Evolutionary conservation across 2,888 invertebrate genomes (phyloP).

Genomic region (Yponomeuta evonymella): DNA sequence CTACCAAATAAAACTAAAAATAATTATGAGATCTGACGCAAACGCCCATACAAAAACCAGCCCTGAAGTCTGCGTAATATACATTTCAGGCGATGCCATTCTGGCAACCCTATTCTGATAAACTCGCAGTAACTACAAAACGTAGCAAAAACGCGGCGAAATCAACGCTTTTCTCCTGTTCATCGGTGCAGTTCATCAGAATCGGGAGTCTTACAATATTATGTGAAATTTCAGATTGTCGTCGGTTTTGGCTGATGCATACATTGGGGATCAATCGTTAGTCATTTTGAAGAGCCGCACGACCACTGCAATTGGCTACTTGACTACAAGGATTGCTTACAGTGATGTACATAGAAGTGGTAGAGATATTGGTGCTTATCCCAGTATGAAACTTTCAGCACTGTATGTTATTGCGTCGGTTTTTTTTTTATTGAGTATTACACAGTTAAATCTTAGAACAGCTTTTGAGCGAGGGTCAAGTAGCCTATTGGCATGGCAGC

Average conservation of each 20-base stretch:
- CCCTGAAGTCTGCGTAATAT: not conserved
- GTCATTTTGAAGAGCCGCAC: not conserved
- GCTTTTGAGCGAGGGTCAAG: too few species aligned
- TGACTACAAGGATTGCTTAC: not conserved
- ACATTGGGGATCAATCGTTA: not conserved
- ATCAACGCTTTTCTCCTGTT: too few species aligned
- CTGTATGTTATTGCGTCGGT: too few species aligned
- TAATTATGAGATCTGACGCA: conserved; percentile 57
- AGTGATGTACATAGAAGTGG: too few species aligned
- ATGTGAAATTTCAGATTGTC: not conserved
- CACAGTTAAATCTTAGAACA: too few species aligned
- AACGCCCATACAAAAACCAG: conserved; percentile 63
- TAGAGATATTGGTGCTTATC: too few species aligned
- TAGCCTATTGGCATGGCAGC: too few species aligned
- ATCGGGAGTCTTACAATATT: not conserved
- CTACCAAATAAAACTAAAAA: conserved; percentile 33
- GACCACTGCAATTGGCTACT: not conserved
- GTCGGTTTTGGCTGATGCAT: not conserved
- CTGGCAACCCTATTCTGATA: not conserved
- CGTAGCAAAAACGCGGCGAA: not conserved
- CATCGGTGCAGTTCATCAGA: not conserved
- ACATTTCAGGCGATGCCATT: not conserved
- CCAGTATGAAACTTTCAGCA: too few species aligned
- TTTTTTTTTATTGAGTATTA: too few species aligned
- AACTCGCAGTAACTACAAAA: not conserved